Evolutionary conservation across 2,797 vertebrate genomes (phyloP), one percentile per base, ranked within the genome.

Genomic region (Rhinichthys osculus): DNA sequence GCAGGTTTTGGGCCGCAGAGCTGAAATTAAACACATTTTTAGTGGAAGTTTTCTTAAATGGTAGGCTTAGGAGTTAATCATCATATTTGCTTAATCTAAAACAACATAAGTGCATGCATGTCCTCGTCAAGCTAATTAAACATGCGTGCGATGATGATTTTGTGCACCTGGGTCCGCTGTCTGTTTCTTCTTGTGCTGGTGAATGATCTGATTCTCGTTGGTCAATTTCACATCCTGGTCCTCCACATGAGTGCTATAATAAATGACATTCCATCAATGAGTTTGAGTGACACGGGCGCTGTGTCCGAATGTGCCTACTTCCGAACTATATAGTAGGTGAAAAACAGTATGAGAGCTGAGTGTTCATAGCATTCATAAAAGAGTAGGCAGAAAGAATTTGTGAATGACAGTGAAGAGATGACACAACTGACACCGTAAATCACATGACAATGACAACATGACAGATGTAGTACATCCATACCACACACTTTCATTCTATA

Each of bases 171-270:
- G 98, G 91, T 99, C 97, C 33, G 96, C 97, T 0, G 89, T 89
- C 87, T 94, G 96, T 84, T 96, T 97, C 92, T 95, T 97, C 88
- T 95, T 97, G 91, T 90, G 96, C 86, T 96, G 95, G 84, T 96
- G 95, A 83, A 99, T 91, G 14, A 98, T 92, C 91, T 97, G 96
- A 90, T 98, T 98, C 88, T 99, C 98, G n/a, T 99, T 97, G 91
- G 96, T 97, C 97, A 99, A 96, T 93, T 96, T 97, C 86, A 99
- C 97, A 50, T 99, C 98, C 94, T 99, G 98, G 89, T 98, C 98
- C 89, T 97, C 97, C 74, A 96, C 93, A 1, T 96, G 95, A 72
- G 96, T 96, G 90, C 98, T 99, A 92, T 2, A n/a, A 85, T 78
- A 19, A 91, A n/a, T 74, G 57, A 81, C 50, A 69, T 0, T 2